Conservation (phyloP, 1,140 invertebrate genomes). For the Cepaea nemoralis region DNA sequence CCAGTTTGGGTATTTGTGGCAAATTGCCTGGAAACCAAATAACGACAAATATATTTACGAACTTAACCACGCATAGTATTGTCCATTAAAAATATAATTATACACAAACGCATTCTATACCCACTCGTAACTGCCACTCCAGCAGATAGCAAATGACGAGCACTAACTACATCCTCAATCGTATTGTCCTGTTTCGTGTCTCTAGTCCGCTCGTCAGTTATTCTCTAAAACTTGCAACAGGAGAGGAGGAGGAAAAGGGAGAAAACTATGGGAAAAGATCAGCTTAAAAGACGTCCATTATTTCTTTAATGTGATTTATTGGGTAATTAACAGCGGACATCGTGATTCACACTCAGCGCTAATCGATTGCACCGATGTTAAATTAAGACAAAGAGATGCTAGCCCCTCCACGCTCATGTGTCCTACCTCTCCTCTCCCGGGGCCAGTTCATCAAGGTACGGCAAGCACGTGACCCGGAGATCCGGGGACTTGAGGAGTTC, state of each 20-base stretch:
- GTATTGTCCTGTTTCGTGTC: neutral
- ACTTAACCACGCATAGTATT: too few species aligned
- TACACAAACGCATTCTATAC: neutral
- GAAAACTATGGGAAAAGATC: slow-evolving; percentile 9
- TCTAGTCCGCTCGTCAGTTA: neutral
- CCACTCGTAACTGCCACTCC: neutral
- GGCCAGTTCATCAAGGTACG: slow-evolving; percentile 30
- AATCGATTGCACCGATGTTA: slow-evolving; percentile 35
- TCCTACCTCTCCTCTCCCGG: neutral
- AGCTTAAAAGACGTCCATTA: slow-evolving; percentile 11
- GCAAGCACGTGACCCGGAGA: slow-evolving; percentile 1
- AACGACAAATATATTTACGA: too few species aligned
- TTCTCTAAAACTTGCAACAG: neutral
- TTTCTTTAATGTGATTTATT: slow-evolving; percentile 33
- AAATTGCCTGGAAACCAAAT: too few species aligned
- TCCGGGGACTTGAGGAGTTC: neutral
- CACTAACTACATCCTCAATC: neutral
- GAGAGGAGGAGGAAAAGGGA: slow-evolving; percentile 1
- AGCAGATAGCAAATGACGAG: neutral
- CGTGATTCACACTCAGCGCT: slow-evolving; percentile 23
- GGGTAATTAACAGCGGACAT: slow-evolving; percentile 13
- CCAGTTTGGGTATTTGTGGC: too few species aligned
- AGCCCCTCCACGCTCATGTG: neutral
- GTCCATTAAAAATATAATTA: neutral
- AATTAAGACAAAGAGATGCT: slow-evolving; percentile 34